phyloP scores from a whole-genome alignment of 2,113 vertebrate species.

The Lamprologus callipterus region DNA sequence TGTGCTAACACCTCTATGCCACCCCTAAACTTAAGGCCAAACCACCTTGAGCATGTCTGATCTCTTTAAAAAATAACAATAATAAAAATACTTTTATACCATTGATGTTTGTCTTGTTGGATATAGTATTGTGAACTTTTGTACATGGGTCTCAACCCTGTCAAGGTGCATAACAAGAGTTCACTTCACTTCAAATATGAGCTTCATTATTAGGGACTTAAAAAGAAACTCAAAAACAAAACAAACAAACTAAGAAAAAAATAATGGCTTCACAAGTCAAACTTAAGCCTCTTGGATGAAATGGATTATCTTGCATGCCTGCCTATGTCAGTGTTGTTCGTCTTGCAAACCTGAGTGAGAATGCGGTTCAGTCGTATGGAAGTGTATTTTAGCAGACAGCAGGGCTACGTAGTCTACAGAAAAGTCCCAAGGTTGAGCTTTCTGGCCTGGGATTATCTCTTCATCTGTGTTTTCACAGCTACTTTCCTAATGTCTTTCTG shows the following conservation, averaged over 20 bases:
- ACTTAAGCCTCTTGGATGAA: neutral
- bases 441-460: neutral
- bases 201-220: neutral
- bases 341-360: neutral
- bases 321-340: neutral
- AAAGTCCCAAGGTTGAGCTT: neutral
- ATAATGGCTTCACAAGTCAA: neutral
- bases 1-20: neutral
- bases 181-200: neutral
- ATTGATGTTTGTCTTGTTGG: neutral
- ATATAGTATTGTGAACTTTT: neutral
- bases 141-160: neutral
- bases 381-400: neutral
- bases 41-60: neutral
- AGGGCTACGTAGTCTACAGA: neutral
- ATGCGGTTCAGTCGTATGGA: neutral
- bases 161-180: neutral
- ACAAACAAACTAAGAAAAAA: neutral
- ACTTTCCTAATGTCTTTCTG: neutral
- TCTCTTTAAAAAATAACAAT: neutral
- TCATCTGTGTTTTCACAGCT: neutral
- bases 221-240: neutral
- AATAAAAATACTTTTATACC: neutral
- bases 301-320: neutral
- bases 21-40: neutral